phyloP scores from a whole-genome alignment of 2,888 invertebrate genomes.

The Bombyx huttoni region DNA sequence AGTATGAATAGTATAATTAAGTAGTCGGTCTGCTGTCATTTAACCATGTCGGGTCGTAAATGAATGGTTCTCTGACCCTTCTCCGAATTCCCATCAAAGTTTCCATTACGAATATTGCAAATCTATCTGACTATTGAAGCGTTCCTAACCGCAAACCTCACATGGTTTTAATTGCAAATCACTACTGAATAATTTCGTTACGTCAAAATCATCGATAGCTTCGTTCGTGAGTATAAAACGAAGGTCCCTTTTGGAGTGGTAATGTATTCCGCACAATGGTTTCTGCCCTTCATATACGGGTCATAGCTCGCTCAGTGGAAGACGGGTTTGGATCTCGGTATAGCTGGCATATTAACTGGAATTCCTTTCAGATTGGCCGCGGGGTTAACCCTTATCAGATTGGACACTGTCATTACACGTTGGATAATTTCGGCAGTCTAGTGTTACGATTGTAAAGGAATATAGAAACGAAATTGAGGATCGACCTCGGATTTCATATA shows the following conservation, averaged over 20 bases:
- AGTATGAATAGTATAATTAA: too few species aligned
- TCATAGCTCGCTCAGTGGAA: conserved; percentile 12
- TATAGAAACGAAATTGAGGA: neutral
- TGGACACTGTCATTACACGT: conserved; percentile 57
- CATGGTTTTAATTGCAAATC: conserved; percentile 24
- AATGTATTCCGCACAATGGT: conserved; percentile 9
- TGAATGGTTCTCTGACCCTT: conserved; percentile 7
- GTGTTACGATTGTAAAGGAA: conserved; percentile 18
- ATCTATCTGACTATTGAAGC: conserved; percentile 21
- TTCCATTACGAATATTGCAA: conserved; percentile 21
- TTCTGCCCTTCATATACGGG: conserved; percentile 4
- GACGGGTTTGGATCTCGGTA: conserved; percentile 29
- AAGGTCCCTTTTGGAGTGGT: conserved; percentile 3
- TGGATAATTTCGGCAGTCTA: conserved; percentile 42
- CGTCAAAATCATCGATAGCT: conserved; percentile 11
- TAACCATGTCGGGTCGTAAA: neutral
- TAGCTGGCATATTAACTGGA: conserved; percentile 50
- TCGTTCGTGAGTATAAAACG: neutral
- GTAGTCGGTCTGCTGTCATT: neutral
- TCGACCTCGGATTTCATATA: neutral
- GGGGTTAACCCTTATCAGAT: conserved; percentile 51
- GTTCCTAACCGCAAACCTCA: conserved; percentile 19
- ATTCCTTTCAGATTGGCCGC: conserved; percentile 53
- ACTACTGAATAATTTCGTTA: conserved; percentile 7
- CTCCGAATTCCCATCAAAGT: conserved; percentile 14